Evolutionary conservation across 35 echinoderm and acorn worm genomes (phyloP).

Genomic region (Nesometra sesokonis): DNA sequence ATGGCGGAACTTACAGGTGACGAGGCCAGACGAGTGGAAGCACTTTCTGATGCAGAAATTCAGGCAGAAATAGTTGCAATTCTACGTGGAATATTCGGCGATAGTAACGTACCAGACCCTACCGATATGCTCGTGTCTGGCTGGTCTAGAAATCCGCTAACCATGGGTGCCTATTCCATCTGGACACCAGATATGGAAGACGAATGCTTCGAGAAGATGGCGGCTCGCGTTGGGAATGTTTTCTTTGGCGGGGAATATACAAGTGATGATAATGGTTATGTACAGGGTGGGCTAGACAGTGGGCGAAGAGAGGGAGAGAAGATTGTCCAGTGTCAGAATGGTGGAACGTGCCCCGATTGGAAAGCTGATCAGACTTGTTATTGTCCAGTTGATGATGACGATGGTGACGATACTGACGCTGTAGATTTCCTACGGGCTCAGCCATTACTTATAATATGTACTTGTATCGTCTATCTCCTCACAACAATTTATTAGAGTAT

Average conservation of each 20-base stretch:
- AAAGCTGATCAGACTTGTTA: too few species aligned
- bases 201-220: neutral
- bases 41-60: neutral
- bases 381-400: too few species aligned
- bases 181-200: conserved; percentile 8
- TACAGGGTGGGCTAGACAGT: too few species aligned
- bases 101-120: neutral
- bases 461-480: too few species aligned
- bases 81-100: conserved; percentile 23
- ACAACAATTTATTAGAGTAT: too few species aligned
- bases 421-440: too few species aligned
- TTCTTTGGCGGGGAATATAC: too few species aligned
- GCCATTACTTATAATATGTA: too few species aligned
- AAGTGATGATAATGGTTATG: neutral
- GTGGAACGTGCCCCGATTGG: too few species aligned
- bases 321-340: too few species aligned
- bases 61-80: conserved; percentile 4
- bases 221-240: conserved; percentile 14
- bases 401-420: too few species aligned
- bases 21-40: conserved; percentile 22
- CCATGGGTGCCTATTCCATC: conserved; percentile 16
- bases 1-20: neutral
- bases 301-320: too few species aligned
- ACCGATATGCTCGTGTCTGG: conserved; percentile 1
- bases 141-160: conserved; percentile 13